Conservation (phyloP, 2,113 vertebrate species). For the Gymnogyps californianus region DNA sequence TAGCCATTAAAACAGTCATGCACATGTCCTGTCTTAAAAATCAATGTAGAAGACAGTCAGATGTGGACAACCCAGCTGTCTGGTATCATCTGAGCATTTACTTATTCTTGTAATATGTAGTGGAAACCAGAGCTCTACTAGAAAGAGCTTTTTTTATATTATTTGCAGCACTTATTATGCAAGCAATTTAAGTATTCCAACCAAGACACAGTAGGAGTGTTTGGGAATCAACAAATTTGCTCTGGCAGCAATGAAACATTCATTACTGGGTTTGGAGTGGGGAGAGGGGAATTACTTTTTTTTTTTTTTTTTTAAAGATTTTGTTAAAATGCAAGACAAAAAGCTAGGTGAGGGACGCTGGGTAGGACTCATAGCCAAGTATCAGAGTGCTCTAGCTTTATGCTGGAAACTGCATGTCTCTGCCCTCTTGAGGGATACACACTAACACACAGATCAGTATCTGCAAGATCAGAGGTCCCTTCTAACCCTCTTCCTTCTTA, state of each 20-base stretch:
- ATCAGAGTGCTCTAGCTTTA: not conserved
- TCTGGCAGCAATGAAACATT: not conserved
- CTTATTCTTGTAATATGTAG: not conserved
- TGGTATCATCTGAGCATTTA: not conserved
- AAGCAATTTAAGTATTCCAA: constrained; percentile 34
- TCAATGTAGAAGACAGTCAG: not conserved
- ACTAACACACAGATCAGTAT: not conserved
- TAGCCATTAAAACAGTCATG: not conserved
- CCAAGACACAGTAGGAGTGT: constrained; percentile 5
- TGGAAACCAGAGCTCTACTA: constrained; percentile 8
- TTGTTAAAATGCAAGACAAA: not conserved
- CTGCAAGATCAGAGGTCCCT: not conserved
- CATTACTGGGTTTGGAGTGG: not conserved
- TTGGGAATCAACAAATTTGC: constrained; percentile 21
- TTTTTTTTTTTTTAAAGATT: not conserved
- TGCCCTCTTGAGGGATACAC: not conserved
- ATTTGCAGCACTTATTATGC: not conserved
- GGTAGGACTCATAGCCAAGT: not conserved
- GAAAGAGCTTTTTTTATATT: not conserved
- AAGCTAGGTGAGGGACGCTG: not conserved
- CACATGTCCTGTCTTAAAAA: not conserved
- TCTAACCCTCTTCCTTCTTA: not conserved
- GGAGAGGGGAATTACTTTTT: not conserved
- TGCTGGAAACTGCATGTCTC: not conserved
- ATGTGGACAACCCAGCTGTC: not conserved